These are phyloP conservation scores for Nautilus pompilius DNA, from an alignment of 1,140 invertebrate genomes.

Conservation along the genomic window DNA sequence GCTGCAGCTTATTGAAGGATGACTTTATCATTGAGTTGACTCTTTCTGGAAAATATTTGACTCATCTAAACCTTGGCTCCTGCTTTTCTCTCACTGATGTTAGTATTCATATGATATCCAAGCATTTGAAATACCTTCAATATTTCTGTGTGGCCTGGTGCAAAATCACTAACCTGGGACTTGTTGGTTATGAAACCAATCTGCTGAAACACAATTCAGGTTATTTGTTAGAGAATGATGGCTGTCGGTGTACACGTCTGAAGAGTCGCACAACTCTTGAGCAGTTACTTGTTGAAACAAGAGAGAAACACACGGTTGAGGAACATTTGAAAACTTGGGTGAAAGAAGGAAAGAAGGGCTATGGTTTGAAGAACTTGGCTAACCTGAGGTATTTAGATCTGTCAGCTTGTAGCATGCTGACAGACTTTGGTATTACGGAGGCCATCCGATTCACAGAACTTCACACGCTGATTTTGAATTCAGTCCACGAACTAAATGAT, in stretches of 20 bases:
- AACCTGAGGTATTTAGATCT: conserved; percentile 63
- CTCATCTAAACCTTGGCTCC: conserved; percentile 64
- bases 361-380: conserved; percentile 58
- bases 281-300: too few species aligned
- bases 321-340: conserved; percentile 62
- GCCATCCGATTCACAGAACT: conserved; percentile 67
- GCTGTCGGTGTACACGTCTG: too few species aligned
- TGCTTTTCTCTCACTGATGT: conserved; percentile 68
- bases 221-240: conserved; percentile 11
- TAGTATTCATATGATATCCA: conserved; percentile 60
- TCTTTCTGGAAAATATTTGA: conserved; percentile 58
- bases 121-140: conserved; percentile 62
- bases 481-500: conserved; percentile 67
- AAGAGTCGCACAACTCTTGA: not conserved
- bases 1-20: conserved; percentile 63
- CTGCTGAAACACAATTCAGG: conserved; percentile 3
- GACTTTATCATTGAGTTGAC: conserved; percentile 55
- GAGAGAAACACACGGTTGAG: conserved; percentile 59
- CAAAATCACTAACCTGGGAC: conserved; percentile 66
- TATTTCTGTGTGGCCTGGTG: conserved; percentile 66
- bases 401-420: conserved; percentile 66
- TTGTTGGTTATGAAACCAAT: conserved; percentile 62
- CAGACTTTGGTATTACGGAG: conserved; percentile 68
- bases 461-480: conserved; percentile 62
- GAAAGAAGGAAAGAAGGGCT: conserved; percentile 56